Base-by-base conservation (phyloP, 64 coral and sea anemone genomes). In the Astreopora myriophthalma region DNA sequence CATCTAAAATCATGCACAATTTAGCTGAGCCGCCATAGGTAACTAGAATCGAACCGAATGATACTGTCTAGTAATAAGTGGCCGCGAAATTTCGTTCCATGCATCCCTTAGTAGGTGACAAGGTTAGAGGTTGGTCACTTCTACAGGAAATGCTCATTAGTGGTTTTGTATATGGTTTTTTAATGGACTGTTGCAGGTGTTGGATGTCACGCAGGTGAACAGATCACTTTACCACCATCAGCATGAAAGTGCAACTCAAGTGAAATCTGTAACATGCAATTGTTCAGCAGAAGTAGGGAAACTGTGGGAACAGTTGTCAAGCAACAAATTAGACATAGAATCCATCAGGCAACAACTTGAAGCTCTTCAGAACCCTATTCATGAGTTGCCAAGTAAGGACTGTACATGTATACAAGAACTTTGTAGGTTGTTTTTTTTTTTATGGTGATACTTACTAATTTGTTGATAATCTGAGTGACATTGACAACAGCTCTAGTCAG, bases 231-330 rank as follows among this genome's bases (percentile, higher is more conserved):
- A n/a, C 22, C 29, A 38, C 22, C 19, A 63, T 38, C 26, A 64
- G 58, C 20, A 64, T 37, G 29, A 24, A n/a, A 32, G 11, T 37
- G 20, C 79, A 16, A 6, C 30, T 11, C 31, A 9, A 23, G 33
- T 64, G 20, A 83, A 83, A 64, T 6, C 31, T 62, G 55, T 7
- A 6, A 23, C 20, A 14, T 83, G 79, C 57, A 64, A 63, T 12
- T 83, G 79, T 35, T 65, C 48, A 25, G 22, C 19, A 25, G 55
- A 65, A 83, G 33, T 83, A 23, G 57, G 79, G 20, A 83, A 65
- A n/a, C 32, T 83, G 22, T 64, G 79, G 79, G 58, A 83, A 20
- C 55, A 83, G 20, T 25, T 83, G 25, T 83, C 79, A 12, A 83
- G 33, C 17, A 65, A 83, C 33, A 83, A 65, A 65, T 39, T 65